Evolutionary conservation across 92 coral and sea anemone genomes (phyloP).

Genomic region (Actinernus sp.): DNA sequence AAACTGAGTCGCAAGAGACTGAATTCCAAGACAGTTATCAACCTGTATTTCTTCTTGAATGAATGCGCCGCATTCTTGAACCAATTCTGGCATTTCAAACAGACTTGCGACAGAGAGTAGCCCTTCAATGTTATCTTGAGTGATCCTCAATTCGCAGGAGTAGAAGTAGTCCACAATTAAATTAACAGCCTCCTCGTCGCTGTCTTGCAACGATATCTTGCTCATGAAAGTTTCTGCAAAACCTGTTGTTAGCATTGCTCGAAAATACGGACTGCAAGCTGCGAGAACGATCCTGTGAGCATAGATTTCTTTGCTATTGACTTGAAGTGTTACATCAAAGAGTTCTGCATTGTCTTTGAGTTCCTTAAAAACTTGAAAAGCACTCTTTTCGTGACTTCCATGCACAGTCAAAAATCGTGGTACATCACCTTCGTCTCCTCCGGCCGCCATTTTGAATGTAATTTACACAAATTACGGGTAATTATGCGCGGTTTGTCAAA

Average conservation of each 20-base stretch:
- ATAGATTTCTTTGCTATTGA: slow-evolving; percentile 71
- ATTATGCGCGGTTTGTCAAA: too few relatives aligned
- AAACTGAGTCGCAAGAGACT: slow-evolving; percentile 82
- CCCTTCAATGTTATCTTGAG: slow-evolving; percentile 69
- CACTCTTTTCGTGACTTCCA: slow-evolving; percentile 67
- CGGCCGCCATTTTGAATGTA: slow-evolving; percentile 60
- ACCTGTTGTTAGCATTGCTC: slow-evolving; percentile 87
- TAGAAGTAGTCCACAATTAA: slow-evolving; percentile 82
- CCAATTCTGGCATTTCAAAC: slow-evolving; percentile 70
- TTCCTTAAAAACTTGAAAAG: slow-evolving; percentile 77
- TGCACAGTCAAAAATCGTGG: slow-evolving; percentile 27
- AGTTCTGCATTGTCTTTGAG: slow-evolving; percentile 79
- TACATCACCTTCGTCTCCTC: slow-evolving; percentile 5
- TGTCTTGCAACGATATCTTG: slow-evolving; percentile 74
- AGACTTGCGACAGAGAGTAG: slow-evolving; percentile 74
- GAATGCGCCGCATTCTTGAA: slow-evolving; percentile 81
- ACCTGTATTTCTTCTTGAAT: slow-evolving; percentile 63
- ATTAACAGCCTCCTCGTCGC: slow-evolving; percentile 76
- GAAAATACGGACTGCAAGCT: slow-evolving; percentile 93
- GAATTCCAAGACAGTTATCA: slow-evolving; percentile 84
- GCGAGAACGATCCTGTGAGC: slow-evolving; percentile 89
- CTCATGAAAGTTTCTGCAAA: slow-evolving; percentile 80
- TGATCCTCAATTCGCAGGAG: slow-evolving; percentile 69
- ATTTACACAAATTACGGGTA: too few relatives aligned
- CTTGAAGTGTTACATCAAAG: slow-evolving; percentile 81